phyloP scores from a whole-genome alignment of 2,797 vertebrate species.

The Acipenser ruthenus region DNA sequence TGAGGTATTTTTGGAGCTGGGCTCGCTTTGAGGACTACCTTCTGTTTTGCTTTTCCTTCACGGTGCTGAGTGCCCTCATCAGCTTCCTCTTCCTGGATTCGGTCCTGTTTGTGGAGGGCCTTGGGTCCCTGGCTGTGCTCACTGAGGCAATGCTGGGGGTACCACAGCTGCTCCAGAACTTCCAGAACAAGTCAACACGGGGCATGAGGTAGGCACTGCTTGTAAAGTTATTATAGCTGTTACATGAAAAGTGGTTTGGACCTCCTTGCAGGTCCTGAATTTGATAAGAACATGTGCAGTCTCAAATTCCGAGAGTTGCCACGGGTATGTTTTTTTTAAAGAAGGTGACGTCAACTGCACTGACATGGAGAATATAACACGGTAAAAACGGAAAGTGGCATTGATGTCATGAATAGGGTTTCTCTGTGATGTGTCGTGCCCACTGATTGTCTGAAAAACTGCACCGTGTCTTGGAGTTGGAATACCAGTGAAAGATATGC shows the following conservation, averaged over 20 bases:
- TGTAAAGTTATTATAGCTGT: neutral
- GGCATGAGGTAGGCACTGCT: conserved; percentile 63
- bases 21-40: conserved; percentile 66
- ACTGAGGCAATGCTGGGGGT: conserved; percentile 71
- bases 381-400: no score
- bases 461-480: no score
- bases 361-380: no score
- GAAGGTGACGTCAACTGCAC: no score
- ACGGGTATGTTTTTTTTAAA: no score
- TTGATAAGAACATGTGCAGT: no score
- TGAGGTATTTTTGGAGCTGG: conserved; percentile 69
- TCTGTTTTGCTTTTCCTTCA: conserved; percentile 64
- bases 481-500: no score
- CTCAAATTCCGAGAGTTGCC: no score
- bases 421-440: no score
- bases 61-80: conserved; percentile 47
- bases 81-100: conserved; percentile 63
- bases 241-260: neutral
- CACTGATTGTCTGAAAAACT: no score
- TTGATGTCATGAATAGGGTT: no score
- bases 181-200: conserved; percentile 57
- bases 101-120: conserved; percentile 56
- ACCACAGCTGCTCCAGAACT: conserved; percentile 70
- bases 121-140: conserved; percentile 60
- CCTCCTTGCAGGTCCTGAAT: no score